Evolutionary conservation across 2,797 vertebrate genomes (phyloP).

Genomic region (Gorsachius magnificus): DNA sequence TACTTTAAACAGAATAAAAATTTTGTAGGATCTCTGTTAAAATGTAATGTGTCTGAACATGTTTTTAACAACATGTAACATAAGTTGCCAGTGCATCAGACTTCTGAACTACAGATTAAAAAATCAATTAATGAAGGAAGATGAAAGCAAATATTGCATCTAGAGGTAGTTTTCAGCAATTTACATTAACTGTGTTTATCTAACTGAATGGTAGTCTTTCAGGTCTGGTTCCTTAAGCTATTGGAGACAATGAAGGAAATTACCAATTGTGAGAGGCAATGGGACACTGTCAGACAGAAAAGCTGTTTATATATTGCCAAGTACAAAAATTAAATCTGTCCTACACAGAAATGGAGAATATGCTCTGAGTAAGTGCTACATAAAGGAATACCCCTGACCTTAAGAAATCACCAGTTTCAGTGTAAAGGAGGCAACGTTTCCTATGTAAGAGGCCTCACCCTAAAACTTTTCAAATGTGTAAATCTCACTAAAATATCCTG

Average conservation of each 20-base stretch:
- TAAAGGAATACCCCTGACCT: background rate
- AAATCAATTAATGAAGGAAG: background rate
- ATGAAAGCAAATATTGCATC: background rate
- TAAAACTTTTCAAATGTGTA: background rate
- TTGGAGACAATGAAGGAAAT: background rate
- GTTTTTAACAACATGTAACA: background rate
- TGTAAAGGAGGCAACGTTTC: background rate
- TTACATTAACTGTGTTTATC: background rate
- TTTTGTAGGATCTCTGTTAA: background rate
- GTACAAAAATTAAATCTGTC: background rate
- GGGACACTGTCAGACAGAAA: background rate
- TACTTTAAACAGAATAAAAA: background rate
- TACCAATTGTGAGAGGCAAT: background rate
- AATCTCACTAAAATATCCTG: background rate
- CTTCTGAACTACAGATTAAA: background rate
- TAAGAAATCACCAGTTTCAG: background rate
- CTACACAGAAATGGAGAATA: background rate
- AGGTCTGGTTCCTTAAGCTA: background rate
- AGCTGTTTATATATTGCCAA: background rate
- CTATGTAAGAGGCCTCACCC: background rate
- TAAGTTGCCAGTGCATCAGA: background rate
- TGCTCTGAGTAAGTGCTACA: background rate
- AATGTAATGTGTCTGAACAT: background rate
- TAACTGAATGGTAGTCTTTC: background rate
- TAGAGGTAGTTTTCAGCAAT: background rate